These are phyloP conservation scores for Sympetrum striolatum DNA, from an alignment of 2,888 invertebrate species.

Conservation along the genomic window DNA sequence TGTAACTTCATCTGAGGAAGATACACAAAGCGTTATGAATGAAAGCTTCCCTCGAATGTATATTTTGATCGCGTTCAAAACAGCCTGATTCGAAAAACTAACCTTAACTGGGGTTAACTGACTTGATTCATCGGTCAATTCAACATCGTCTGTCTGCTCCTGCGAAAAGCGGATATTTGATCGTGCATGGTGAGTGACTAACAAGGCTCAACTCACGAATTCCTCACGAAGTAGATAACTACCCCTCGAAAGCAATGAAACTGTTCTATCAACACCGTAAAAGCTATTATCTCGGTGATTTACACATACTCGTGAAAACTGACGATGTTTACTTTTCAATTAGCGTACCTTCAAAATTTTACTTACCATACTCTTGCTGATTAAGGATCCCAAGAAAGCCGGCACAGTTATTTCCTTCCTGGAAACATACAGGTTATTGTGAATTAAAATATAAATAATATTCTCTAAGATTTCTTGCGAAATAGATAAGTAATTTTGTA, in stretches of 20 bases:
- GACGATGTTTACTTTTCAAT: not conserved
- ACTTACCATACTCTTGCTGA: not conserved
- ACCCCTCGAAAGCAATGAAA: not conserved
- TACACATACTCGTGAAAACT: not conserved
- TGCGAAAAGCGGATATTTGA: not conserved
- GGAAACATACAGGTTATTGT: not conserved
- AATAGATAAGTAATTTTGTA: not conserved
- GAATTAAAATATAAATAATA: not conserved
- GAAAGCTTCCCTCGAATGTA: not conserved
- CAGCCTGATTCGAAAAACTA: not conserved
- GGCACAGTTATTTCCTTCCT: not conserved
- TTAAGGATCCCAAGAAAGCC: not conserved
- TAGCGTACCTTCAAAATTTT: not conserved
- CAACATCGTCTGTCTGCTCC: not conserved
- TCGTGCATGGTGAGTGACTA: not conserved
- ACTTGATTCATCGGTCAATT: conserved; percentile 37
- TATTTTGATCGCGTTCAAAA: not conserved
- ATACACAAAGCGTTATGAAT: not conserved
- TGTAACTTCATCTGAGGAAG: not conserved
- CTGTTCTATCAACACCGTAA: not conserved
- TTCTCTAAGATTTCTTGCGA: not conserved
- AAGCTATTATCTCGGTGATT: conserved; percentile 6
- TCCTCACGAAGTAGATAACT: not conserved
- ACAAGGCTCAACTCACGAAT: not conserved
- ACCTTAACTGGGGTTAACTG: conserved; percentile 30